phyloP scores from a whole-genome alignment of 2,797 vertebrate genomes.

The Valencia hispanica region DNA sequence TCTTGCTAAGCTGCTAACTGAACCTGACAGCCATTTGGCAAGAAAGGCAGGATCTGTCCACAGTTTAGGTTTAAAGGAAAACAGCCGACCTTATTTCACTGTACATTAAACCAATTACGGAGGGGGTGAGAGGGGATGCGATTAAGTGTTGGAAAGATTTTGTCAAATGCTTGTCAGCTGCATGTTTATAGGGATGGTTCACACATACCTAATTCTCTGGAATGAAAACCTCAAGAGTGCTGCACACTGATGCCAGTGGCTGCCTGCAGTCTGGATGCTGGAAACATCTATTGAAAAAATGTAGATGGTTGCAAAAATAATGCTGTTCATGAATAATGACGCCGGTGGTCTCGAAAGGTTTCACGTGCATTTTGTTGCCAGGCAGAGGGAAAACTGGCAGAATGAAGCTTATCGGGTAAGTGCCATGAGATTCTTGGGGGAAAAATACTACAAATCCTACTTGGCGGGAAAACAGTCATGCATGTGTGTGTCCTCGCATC shows the following conservation, averaged over 20 bases:
- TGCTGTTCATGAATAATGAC: constrained; percentile 76
- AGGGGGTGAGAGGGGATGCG: constrained; percentile 3
- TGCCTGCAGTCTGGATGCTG: constrained; percentile 53
- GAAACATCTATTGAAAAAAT: constrained; percentile 59
- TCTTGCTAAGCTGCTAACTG: constrained; percentile 65
- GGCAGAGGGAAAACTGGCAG: constrained; percentile 64
- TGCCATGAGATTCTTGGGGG: constrained; percentile 64
- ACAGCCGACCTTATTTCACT: constrained; percentile 71
- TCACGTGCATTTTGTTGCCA: constrained; percentile 65
- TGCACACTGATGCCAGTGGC: constrained; percentile 57
- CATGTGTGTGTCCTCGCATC: constrained; percentile 24
- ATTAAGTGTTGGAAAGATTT: constrained; percentile 49
- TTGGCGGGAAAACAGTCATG: constrained; percentile 62
- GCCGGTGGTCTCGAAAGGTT: constrained; percentile 67
- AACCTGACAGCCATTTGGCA: constrained; percentile 62
- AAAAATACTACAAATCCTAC: constrained; percentile 64
- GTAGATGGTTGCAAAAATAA: constrained; percentile 70
- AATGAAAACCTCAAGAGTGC: constrained; percentile 44
- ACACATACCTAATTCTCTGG: constrained; percentile 43
- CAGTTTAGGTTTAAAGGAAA: constrained; percentile 66
- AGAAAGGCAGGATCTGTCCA: constrained; percentile 58
- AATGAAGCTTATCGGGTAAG: constrained; percentile 67
- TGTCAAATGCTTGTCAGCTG: constrained; percentile 58
- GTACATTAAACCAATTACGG: constrained; percentile 77
- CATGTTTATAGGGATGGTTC: constrained; percentile 48